phyloP scores from a whole-genome alignment of 2,113 vertebrate genomes.

The Lycocorax pyrrhopterus region DNA sequence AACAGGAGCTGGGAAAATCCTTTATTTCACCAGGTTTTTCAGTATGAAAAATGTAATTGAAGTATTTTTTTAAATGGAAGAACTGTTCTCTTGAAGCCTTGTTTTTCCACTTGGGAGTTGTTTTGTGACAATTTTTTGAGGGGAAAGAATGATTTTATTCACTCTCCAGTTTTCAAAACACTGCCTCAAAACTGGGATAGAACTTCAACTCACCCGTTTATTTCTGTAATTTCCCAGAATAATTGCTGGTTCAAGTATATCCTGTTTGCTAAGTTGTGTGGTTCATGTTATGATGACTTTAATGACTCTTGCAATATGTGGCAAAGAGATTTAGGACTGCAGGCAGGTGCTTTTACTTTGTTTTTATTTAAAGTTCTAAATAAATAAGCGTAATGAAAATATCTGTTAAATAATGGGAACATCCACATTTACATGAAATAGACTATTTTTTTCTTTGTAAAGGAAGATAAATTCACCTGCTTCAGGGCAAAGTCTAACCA shows the following conservation, averaged over 20 bases:
- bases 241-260: background rate
- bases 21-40: background rate
- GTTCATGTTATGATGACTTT: background rate
- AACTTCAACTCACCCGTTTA: background rate
- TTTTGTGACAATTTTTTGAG: background rate
- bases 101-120: background rate
- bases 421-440: background rate
- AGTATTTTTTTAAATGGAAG: background rate
- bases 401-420: background rate
- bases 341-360: background rate
- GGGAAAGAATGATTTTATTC: background rate
- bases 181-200: background rate
- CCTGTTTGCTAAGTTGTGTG: background rate
- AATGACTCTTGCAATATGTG: background rate
- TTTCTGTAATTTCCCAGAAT: background rate
- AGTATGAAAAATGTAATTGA: background rate
- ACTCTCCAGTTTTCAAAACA: background rate
- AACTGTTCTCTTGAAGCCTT: background rate
- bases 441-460: background rate
- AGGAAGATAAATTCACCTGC: background rate
- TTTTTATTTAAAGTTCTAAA: background rate
- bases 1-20: background rate
- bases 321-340: background rate
- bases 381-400: background rate
- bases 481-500: background rate